Evolutionary conservation across 2,888 invertebrate genomes (phyloP), one percentile per base, ranked within the genome.

Genomic region (Rhyacophila evoluta): DNA sequence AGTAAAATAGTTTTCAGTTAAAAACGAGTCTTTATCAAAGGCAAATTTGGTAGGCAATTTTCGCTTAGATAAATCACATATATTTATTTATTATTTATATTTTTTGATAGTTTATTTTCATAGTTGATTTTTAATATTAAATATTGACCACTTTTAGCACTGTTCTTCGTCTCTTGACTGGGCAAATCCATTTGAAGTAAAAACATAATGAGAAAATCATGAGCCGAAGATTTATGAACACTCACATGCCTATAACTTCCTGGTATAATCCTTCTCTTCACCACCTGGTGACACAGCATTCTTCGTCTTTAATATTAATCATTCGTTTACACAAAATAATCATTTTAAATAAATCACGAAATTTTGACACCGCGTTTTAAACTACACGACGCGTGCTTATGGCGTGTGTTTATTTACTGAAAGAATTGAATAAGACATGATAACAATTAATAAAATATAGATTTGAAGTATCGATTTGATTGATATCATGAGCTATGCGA

Each of bases 181-280:
- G 82, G 82, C 4, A 82, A 75, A 37, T 81, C 82, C 74, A 81
- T 28, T 25, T 41, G 55, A 8, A 81, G 79, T 6, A 82, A 73
- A 25, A 78, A 79, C 82, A 82, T 81, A 37, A 82, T 82, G 28
- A 82, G 41, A n/a, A 55, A 75, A 11, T 80, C 78, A 29, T 12
- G 33, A 11, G 41, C n/a, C 2, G 75, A 68, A 2, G 72, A 25
- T 15, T 33, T 37, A 15, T 41, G 28, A n/a, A 41, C 39, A 25
- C 25, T 39, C n/a, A 71, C 41, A 15, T 11, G 72, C 8, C 71
- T 12, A 39, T 55, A 29, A 12, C 79, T 68, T 38, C 71, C 25
- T 2, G 37, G 41, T 5, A 5, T 41, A 11, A 72, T 8, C 4
- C 39, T 27, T 15, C 33, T 27, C 15, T 37, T 79, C 41, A 79